Conservation (phyloP, 2,797 vertebrate genomes). For the Lagodon rhomboides region DNA sequence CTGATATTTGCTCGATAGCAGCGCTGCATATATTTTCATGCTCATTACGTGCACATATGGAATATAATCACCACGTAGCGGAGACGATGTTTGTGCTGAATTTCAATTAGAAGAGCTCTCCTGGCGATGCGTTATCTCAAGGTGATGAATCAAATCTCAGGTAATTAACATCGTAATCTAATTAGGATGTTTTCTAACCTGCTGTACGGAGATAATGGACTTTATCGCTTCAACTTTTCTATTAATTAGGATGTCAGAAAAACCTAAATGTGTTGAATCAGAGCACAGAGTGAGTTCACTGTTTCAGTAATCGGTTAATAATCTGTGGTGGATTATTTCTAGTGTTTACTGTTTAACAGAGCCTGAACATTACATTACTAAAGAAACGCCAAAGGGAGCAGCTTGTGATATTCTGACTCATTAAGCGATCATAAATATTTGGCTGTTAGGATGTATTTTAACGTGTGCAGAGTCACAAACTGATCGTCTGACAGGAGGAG, state of each 20-base stretch:
- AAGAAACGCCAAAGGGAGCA: no score
- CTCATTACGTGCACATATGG: slow-evolving; percentile 12
- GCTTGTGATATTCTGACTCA: no score
- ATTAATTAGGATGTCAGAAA: background rate
- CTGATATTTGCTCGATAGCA: slow-evolving; percentile 14
- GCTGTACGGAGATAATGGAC: background rate
- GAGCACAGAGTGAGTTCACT: background rate
- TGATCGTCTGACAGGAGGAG: no score
- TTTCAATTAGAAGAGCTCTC: background rate
- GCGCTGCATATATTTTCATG: slow-evolving; percentile 4
- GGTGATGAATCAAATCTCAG: slow-evolving; percentile 1
- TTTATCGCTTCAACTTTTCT: background rate
- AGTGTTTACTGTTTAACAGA: no score
- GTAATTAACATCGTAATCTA: background rate
- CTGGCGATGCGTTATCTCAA: background rate
- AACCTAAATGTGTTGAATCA: background rate
- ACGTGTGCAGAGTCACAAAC: no score
- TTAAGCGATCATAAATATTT: no score
- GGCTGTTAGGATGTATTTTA: no score
- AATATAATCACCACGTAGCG: slow-evolving; percentile 3
- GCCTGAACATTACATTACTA: no score
- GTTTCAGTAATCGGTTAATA: no score
- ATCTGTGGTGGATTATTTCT: no score
- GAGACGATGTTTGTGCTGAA: slow-evolving; percentile 8
- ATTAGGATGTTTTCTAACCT: background rate